Evolutionary conservation across 2,113 vertebrate genomes (phyloP).

Genomic region (Willisornis vidua): DNA sequence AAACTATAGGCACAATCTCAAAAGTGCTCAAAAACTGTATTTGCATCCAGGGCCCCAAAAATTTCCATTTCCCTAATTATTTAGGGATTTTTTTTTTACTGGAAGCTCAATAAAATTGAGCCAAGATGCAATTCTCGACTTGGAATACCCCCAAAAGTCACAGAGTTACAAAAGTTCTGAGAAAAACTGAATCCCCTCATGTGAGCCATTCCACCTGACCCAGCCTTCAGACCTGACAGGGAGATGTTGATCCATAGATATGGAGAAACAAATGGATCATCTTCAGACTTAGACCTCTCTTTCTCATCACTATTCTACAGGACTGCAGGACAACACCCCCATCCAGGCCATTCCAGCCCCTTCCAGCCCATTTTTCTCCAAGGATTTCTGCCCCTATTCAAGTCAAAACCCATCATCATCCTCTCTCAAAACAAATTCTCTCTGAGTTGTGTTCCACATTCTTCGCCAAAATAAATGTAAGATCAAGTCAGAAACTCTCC

Average conservation of each 20-base stretch:
- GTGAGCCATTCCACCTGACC: not conserved
- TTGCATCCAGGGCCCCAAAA: not conserved
- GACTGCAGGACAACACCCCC: not conserved
- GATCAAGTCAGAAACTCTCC: constrained; percentile 55
- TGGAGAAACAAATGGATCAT: not conserved
- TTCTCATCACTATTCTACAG: rapidly evolving
- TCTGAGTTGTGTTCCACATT: constrained; percentile 20
- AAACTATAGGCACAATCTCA: not conserved
- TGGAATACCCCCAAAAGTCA: not conserved
- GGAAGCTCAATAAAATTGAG: not conserved
- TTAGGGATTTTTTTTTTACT: not conserved
- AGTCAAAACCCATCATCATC: constrained; percentile 39
- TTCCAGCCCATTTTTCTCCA: not conserved
- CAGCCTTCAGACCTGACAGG: not conserved
- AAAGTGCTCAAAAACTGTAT: not conserved
- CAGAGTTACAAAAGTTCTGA: not conserved
- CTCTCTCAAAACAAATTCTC: constrained; percentile 37
- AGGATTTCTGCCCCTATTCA: not conserved
- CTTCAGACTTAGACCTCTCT: not conserved
- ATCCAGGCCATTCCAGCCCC: not conserved
- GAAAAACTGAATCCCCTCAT: rapidly evolving
- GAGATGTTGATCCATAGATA: not conserved
- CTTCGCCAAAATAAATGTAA: constrained; percentile 68
- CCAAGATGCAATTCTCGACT: not conserved
- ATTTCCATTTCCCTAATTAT: not conserved